Evolutionary conservation across 1,140 invertebrate species (phyloP).

Genomic region (Drosophila watanabei): DNA sequence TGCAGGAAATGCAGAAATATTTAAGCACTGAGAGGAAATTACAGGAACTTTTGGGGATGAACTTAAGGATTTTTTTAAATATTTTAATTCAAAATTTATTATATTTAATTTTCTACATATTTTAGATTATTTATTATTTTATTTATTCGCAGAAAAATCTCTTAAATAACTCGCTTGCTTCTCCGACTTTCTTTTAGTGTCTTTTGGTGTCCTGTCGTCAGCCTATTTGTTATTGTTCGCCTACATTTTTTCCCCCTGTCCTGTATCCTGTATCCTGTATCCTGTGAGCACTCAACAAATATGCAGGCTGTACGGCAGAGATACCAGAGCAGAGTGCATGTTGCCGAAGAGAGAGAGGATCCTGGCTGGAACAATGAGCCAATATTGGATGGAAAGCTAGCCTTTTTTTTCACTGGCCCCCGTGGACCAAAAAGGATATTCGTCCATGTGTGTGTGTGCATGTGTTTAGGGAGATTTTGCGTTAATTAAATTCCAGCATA

Average conservation of each 20-base stretch:
- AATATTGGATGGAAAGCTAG: slow-evolving; percentile 16
- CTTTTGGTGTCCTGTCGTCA: neutral
- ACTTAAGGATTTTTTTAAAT: too few relatives aligned
- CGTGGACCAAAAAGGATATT: slow-evolving; percentile 5
- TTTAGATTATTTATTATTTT: too few relatives aligned
- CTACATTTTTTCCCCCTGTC: neutral
- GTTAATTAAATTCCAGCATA: slow-evolving; percentile 78
- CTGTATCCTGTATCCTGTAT: neutral
- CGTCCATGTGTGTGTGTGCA: slow-evolving; percentile 6
- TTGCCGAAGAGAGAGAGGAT: neutral
- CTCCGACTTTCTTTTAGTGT: slow-evolving; percentile 1
- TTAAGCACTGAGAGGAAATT: too few relatives aligned
- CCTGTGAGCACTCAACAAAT: slow-evolving; percentile 38
- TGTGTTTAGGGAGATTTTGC: slow-evolving; percentile 77
- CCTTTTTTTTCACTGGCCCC: slow-evolving; percentile 39
- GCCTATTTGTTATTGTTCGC: slow-evolving; percentile 30
- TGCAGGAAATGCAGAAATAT: too few relatives aligned
- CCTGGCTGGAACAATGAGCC: slow-evolving; percentile 51
- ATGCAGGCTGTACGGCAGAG: slow-evolving; percentile 66
- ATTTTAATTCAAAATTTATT: neutral
- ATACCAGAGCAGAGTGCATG: slow-evolving; percentile 38
- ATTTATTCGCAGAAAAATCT: too few relatives aligned
- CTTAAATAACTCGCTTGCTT: neutral
- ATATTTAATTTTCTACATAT: too few relatives aligned
- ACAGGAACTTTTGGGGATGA: neutral